Conservation (phyloP, 2,888 invertebrate species). For the Rotaria socialis region DNA sequence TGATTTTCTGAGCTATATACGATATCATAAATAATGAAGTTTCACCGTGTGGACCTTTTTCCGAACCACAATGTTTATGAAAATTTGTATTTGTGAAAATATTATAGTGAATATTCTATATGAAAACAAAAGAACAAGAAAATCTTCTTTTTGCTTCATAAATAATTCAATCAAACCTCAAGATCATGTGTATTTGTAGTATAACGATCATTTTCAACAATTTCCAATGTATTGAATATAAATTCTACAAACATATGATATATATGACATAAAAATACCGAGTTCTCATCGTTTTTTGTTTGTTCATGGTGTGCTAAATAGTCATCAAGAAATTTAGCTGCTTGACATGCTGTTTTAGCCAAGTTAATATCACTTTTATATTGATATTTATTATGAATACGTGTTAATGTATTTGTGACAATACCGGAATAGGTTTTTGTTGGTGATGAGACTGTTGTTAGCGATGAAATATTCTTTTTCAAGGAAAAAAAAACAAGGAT, state of each 20-base stretch:
- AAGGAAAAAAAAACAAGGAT: background rate
- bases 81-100: background rate
- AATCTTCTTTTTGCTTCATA: background rate
- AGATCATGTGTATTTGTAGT: background rate
- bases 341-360: slow-evolving; percentile 1
- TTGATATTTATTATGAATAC: background rate
- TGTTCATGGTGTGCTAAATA: background rate
- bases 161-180: background rate
- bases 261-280: background rate
- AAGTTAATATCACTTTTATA: background rate
- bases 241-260: background rate
- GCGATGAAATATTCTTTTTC: background rate
- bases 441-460: background rate
- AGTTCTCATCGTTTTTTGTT: background rate
- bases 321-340: background rate
- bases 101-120: slow-evolving; percentile 5
- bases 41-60: background rate
- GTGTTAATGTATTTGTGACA: background rate
- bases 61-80: background rate
- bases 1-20: background rate
- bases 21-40: slow-evolving; percentile 5
- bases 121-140: background rate
- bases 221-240: background rate
- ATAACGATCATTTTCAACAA: background rate
- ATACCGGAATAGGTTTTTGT: background rate